Evolutionary conservation across 2,888 invertebrate species (phyloP), one percentile per base, ranked within the genome.

Genomic region (Troglohyphantes excavatus): DNA sequence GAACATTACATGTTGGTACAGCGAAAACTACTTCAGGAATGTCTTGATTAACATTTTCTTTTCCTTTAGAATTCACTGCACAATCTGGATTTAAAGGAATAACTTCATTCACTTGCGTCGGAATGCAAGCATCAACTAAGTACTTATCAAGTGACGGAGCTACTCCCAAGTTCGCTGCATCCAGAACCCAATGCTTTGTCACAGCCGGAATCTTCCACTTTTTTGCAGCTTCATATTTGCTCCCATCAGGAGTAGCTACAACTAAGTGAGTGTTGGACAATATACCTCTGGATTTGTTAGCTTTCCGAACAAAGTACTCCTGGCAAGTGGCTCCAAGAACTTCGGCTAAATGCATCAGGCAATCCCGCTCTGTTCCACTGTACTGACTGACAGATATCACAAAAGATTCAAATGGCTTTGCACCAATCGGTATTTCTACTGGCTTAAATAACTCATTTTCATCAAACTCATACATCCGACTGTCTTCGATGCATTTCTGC

Each of bases 201-300:
- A 98, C 96, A 0, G 96, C 96, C 0, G 97, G 98, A 86, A 97
- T 94, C 13, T 95, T 95, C 98, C 98, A 98, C 93, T 96, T 97
- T 0, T 97, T 97, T 0, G 97, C 98, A 61, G 94, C 94, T 93
- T 96, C 97, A 93, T 98, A 98, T 92, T 96, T 96, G n/a, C 93
- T 93, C 0, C 98, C 97, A 23, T 94, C 94, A 0, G 97, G 94
- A 0, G 94, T 94, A 5, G 96, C 95, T 91, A 96, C 97, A 2
- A 98, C 94, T 0, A 98, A 94, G 93, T 98, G 96, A 0, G 98
- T 98, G 0, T 96, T 96, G 0, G 96, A 96, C 0, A 94, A 92
- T 0, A 96, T 94, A 65, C 93, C 94, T 65, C 93, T 94, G n/a
- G 94, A 93, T 0, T 92, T 91, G 90, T 94, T 94, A 11, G 94